These are phyloP conservation scores for Lithophane ornitopus DNA, from an alignment of 2,888 invertebrate genomes.

Conservation along the genomic window DNA sequence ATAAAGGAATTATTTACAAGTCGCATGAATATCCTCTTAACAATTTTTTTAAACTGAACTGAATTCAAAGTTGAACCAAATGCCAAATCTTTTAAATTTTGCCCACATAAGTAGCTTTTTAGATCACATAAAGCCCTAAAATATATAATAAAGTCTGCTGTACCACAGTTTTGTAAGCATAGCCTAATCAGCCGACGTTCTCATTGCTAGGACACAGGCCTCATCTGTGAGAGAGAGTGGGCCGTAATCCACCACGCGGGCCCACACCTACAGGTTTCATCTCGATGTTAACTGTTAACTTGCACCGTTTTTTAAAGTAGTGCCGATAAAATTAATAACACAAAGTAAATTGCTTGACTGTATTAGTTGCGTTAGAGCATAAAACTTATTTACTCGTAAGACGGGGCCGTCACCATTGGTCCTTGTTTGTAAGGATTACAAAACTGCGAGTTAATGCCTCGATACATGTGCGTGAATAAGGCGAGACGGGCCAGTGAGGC, in stretches of 20 bases:
- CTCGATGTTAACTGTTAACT: background rate
- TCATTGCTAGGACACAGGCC: background rate
- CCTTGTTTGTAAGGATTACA: background rate
- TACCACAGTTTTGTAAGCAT: background rate
- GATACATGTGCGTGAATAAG: conserved; percentile 29
- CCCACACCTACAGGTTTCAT: background rate
- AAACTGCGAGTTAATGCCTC: background rate
- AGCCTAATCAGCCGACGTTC: background rate
- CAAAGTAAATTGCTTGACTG: background rate
- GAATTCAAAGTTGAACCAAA: background rate
- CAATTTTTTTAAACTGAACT: background rate
- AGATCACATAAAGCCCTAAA: too few species aligned
- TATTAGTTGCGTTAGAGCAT: background rate
- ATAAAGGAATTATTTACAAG: background rate
- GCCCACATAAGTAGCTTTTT: background rate
- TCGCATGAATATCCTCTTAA: background rate
- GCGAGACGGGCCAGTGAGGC: conserved; percentile 5
- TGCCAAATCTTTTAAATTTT: background rate
- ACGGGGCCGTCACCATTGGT: background rate
- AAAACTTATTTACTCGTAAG: background rate
- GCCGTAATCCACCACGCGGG: too few species aligned
- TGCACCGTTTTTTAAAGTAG: background rate
- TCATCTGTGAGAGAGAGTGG: background rate
- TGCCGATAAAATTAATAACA: background rate
- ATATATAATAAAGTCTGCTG: too few species aligned